Evolutionary conservation across 2,888 invertebrate genomes (phyloP), one percentile per base, ranked within the genome.

Genomic region (Trissonchulus sp.): DNA sequence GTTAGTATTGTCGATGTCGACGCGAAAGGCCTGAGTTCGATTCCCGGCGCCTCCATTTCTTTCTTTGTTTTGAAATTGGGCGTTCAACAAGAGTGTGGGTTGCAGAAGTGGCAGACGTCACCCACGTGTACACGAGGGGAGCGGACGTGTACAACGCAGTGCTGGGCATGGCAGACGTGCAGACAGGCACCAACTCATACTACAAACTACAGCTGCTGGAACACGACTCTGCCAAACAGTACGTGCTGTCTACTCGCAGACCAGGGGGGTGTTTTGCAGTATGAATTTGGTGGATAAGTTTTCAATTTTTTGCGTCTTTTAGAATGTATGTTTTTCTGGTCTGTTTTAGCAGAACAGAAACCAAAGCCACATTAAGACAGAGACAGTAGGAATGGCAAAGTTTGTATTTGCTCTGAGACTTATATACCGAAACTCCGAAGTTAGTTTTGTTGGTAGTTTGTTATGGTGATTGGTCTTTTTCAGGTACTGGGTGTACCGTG

Each of bases 121-220:
- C 93, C 0, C 94, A 95, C 85, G 92, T 96, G 34, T 91, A 84
- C 36, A 80, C 82, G 37, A n/a, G n/a, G 60, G 60, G 18, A 18
- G 77, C 77, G 36, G 35, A 48, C 31, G 8, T 34, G n/a, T 94
- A 90, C 85, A 91, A 90, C n/a, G 90, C 88, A 36, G 91, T 93
- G 0, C 89, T 98, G 1, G 91, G 92, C 18, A 86, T 90, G 79
- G 93, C 94, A 0, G 95, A 98, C 84, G 89, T 98, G 37, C 91
- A 92, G 78, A 88, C 88, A 0, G 92, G 93, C 79, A 92, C 91
- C 84, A 99, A 99, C 86, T 94, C 94, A 1, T 99, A 88, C 85
- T 99, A 98, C 87, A 98, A 97, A 84, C 81, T 99, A 73, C 98
- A 99, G 85, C 85, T 97, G 71, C 87, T 99, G 73, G 89, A 94